Conservation (phyloP, 1,140 invertebrate genomes). For the Metaphire vulgaris region DNA sequence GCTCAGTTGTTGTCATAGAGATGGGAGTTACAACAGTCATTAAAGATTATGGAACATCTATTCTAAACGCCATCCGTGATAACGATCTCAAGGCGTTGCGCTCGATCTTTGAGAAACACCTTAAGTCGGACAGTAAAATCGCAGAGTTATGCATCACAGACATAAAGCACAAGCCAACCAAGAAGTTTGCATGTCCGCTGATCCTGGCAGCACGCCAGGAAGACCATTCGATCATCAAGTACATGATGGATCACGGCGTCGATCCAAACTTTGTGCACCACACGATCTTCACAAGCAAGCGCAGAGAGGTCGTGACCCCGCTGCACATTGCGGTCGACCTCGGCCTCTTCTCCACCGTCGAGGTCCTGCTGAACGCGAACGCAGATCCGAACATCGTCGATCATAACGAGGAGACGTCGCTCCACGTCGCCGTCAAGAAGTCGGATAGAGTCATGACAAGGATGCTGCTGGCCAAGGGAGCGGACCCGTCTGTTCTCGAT, state of each 20-base stretch:
- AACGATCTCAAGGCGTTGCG: conserved; percentile 27
- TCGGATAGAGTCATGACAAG: conserved; percentile 24
- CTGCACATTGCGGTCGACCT: conserved; percentile 30
- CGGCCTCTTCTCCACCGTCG: conserved; percentile 24
- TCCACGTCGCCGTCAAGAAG: conserved; percentile 29
- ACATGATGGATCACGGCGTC: conserved; percentile 29
- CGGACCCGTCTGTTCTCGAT: conserved; percentile 24
- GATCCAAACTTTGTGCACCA: conserved; percentile 31
- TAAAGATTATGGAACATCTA: conserved; percentile 30
- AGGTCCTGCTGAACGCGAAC: conserved; percentile 22
- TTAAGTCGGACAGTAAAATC: conserved; percentile 24
- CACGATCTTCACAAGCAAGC: conserved; percentile 22
- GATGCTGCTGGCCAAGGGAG: conserved; percentile 29
- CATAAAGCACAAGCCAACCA: conserved; percentile 30
- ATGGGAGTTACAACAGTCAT: conserved; percentile 28
- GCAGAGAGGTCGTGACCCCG: conserved; percentile 24
- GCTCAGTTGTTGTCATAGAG: no score
- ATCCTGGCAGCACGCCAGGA: conserved; percentile 29
- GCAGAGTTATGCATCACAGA: conserved; percentile 25
- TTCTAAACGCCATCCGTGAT: conserved; percentile 28
- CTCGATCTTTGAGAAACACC: conserved; percentile 24
- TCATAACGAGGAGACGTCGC: conserved; percentile 28
- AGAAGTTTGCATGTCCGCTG: conserved; percentile 29
- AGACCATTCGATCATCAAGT: conserved; percentile 27
- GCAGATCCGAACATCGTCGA: conserved; percentile 26